phyloP scores from a whole-genome alignment of 2,113 vertebrate genomes.

The Stictonetta naevosa region DNA sequence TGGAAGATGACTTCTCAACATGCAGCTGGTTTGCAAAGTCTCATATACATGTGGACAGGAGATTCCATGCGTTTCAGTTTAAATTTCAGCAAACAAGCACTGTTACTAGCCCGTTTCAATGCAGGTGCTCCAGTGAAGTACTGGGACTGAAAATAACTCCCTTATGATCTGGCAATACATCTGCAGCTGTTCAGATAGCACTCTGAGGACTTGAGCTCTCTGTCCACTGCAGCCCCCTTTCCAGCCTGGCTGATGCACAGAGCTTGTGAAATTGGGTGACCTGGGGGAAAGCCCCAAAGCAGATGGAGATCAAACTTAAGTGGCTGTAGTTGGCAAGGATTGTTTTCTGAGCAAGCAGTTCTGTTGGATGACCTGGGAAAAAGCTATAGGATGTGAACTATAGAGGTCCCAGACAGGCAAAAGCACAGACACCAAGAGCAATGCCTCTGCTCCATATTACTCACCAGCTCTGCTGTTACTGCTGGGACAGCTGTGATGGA shows the following conservation, averaged over 20 bases:
- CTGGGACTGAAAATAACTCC: not conserved
- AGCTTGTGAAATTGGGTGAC: not conserved
- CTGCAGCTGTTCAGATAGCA: not conserved
- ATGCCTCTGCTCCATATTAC: rapidly evolving
- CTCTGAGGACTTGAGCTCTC: rapidly evolving
- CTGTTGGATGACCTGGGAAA: not conserved
- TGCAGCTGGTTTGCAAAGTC: not conserved
- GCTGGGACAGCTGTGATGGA: not conserved
- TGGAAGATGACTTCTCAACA: not conserved
- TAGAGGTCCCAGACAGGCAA: not conserved
- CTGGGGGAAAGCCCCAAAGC: not conserved
- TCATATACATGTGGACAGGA: not conserved
- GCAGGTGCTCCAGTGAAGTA: not conserved
- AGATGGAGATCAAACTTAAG: not conserved
- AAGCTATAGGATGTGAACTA: not conserved
- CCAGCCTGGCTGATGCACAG: not conserved
- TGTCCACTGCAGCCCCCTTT: not conserved
- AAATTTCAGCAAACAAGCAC: not conserved
- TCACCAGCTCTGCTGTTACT: not conserved
- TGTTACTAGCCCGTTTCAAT: not conserved
- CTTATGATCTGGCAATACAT: not conserved
- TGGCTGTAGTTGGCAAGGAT: not conserved
- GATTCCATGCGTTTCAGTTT: not conserved
- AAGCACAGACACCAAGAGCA: not conserved
- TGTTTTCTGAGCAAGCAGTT: not conserved